Base-by-base conservation (phyloP, 2,797 vertebrate genomes). In the Telmatherina bonti region DNA sequence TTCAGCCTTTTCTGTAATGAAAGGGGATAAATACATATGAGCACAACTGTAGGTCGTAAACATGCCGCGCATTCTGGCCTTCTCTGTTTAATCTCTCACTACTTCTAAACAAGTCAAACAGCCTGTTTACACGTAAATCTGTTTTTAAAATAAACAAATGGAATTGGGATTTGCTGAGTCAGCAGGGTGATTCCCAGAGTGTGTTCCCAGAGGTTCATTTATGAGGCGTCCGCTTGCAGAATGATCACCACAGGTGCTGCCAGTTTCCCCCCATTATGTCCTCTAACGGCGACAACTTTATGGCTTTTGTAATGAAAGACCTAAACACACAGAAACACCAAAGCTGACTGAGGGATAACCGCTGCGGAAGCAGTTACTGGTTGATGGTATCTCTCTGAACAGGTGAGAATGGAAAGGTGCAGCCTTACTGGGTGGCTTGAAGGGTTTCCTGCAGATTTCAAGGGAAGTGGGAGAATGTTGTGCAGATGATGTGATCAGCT, bases 271-370 rank as follows among this genome's bases (percentile, higher is more conserved):
- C 87, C 60, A n/a, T 89, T 85, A 90, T 86, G 75, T 82, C 54
- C 73, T n/a, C 20, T 67, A 41, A 52, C 70, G 31, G 73, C 78
- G 84, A 88, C 85, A 65, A 72, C 35, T 92, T 92, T 91, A 92
- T 47, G 76, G 30, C 79, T 69, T 0, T 33, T 0, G 71, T 86
- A 81, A 83, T 90, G 68, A 83, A 90, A 86, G 77, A 64, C 70
- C 74, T 81, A 81, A 89, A 82, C 77, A 65, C 61, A 72, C 53
- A 56, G 58, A 27, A 52, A 81, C 73, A 66, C 36, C 45, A 54
- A 16, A 70, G 83, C 55, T 69, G 74, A 86, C 71, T 76, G 49
- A 36, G 45, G 72, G 74, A 73, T 67, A 66, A 81, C 82, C 82
- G 81, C 63, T 79, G 62, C 49, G 65, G 43, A 75, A 79, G 79